A percentile compares a stretch with the other conserved stretches of the same genome.
phyloP scores from a whole-genome alignment of 2,888 invertebrate genomes.

The Heliconius erato region DNA sequence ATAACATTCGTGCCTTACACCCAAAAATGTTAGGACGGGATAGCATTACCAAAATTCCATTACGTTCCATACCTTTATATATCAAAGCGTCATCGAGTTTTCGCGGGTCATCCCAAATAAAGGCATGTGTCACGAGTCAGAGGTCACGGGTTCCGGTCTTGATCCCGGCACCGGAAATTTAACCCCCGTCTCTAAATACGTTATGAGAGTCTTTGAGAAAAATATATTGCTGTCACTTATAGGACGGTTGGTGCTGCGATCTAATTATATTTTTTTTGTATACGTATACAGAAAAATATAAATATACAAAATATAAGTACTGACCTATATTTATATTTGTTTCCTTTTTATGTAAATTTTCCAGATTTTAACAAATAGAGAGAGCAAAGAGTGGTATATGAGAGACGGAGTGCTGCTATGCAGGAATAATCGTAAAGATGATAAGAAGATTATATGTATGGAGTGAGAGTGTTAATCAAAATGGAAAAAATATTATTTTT shows the following conservation, averaged over 20 bases:
- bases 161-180: conserved; percentile 52
- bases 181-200: conserved; percentile 53
- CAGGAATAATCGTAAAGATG: no score
- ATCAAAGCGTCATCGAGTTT: conserved; percentile 30
- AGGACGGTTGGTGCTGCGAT: neutral
- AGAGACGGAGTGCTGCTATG: no score
- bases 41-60: neutral
- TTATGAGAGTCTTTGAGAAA: conserved; percentile 51
- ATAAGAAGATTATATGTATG: no score
- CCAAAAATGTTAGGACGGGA: neutral
- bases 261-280: neutral
- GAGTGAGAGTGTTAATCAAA: no score
- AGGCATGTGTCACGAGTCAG: conserved; percentile 51
- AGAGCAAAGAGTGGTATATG: no score
- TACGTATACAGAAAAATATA: no score
- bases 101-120: conserved; percentile 48
- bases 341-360: no score
- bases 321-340: no score
- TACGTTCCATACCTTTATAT: conserved; percentile 20
- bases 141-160: conserved; percentile 46
- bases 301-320: no score
- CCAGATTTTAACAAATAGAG: no score
- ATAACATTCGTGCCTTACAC: neutral
- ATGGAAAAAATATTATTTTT: no score
- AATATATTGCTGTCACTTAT: conserved; percentile 47